Base-by-base conservation (phyloP, 2,888 invertebrate genomes). In the Pristionchus maxplancki region DNA sequence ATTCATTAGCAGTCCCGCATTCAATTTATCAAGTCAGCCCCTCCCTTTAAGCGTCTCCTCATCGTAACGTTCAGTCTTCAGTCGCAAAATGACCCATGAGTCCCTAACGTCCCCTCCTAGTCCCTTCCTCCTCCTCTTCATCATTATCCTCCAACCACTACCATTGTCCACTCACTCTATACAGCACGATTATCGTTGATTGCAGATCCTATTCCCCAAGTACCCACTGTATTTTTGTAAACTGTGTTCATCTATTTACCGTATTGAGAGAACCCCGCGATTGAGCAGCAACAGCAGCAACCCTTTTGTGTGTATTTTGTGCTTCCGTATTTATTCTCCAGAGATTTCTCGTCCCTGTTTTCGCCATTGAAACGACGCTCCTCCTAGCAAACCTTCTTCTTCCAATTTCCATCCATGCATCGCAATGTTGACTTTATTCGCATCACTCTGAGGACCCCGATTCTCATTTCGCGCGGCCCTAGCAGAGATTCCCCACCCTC, bases 271-370 rank as follows among this genome's bases (percentile, higher is more conserved):
- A 78, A 78, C 34, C n/a, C 64, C 24, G 40, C 28, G 78, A 78
- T 78, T 78, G 78, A 78, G 74, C n/a, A 74, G 74, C 74, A 74
- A n/a, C 78, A 48, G 24, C 78, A 71, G 37, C 71, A 71, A 37
- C 78, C 3, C 1, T 78, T 78, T 40, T 28, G 3, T 78, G 40
- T 24, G 44, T 78, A 44, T 78, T 78, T 78, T 28, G 44, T 48
- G 28, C 31, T 67, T 24, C n/a, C n/a, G n/a, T 71, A 37, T 71
- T 71, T 71, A 37, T 71, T 34, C 71, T 17, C 71, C 31, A 37
- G 71, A 71, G 34, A 71, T 71, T 78, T 24, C 37, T n/a, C n/a
- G n/a, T n/a, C n/a, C 37, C 44, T 78, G n/a, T 78, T 78, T 78
- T 78, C 78, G 78, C 44, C 44, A 34, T 34, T 67, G 13, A 28